These are phyloP conservation scores for Empidonax traillii DNA, from an alignment of 2,113 vertebrate genomes.

Conservation along the genomic window DNA sequence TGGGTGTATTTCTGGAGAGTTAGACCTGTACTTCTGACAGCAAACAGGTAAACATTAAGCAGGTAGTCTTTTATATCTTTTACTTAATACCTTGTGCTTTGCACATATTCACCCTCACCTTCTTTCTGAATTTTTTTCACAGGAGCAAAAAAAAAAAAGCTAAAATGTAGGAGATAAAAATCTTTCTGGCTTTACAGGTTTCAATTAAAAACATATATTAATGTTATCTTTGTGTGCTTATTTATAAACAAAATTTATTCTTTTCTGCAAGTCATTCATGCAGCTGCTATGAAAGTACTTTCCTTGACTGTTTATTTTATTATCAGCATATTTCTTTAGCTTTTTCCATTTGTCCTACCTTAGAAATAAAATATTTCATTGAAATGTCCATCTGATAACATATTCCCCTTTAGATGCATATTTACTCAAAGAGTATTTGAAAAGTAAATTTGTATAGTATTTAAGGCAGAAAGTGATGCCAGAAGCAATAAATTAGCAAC, in stretches of 20 bases:
- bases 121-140: not conserved
- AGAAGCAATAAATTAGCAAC: constrained; percentile 37
- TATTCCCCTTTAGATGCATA: constrained; percentile 54
- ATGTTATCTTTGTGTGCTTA: not conserved
- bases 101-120: not conserved
- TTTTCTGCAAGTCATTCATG: constrained; percentile 27
- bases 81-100: not conserved
- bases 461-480: constrained; percentile 31
- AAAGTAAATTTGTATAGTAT: constrained; percentile 66
- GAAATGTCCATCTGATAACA: constrained; percentile 64
- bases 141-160: constrained; percentile 9
- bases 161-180: not conserved
- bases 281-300: constrained; percentile 22
- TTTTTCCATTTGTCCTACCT: constrained; percentile 43
- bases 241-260: constrained; percentile 59
- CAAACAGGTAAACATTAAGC: not conserved
- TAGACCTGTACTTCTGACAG: not conserved
- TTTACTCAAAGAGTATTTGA: constrained; percentile 61
- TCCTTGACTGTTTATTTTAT: constrained; percentile 54
- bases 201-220: constrained; percentile 61
- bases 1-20: not conserved
- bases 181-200: constrained; percentile 19
- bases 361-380: constrained; percentile 67
- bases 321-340: constrained; percentile 63
- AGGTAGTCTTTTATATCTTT: not conserved